Conservation (phyloP, 2,113 vertebrate genomes). For the Oncorhynchus kisutch region DNA sequence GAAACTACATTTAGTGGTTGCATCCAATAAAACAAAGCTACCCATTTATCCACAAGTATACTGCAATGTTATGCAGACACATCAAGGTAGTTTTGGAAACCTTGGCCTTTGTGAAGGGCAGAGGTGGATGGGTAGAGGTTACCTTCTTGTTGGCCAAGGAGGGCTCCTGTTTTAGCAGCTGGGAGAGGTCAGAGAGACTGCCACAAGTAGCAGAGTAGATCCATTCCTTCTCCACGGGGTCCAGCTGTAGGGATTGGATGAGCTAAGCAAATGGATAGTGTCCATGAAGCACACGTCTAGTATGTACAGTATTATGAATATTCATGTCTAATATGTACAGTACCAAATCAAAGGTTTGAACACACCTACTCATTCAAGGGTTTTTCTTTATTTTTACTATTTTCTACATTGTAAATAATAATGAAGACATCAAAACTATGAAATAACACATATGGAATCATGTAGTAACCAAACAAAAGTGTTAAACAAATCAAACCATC, state of each 20-base stretch:
- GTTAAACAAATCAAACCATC: too few species aligned
- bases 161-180: slow-evolving; percentile 76
- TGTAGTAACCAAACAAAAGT: too few species aligned
- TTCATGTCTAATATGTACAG: neutral
- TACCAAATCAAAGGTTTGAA: too few species aligned
- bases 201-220: slow-evolving; percentile 77
- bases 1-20: neutral
- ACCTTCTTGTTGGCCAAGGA: slow-evolving; percentile 79
- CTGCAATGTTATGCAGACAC: neutral
- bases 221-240: slow-evolving; percentile 80
- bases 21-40: neutral
- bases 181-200: slow-evolving; percentile 67
- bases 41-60: neutral
- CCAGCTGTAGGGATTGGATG: slow-evolving; percentile 59
- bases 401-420: too few species aligned
- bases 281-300: too few species aligned
- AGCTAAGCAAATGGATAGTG: neutral
- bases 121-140: neutral
- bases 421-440: too few species aligned
- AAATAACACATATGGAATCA: too few species aligned
- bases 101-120: neutral
- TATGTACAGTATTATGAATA: neutral
- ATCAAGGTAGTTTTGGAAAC: neutral
- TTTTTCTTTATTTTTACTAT: too few species aligned
- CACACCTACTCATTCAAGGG: too few species aligned